phyloP scores from a whole-genome alignment of 2,888 invertebrate genomes.

The Zhuqinia jingwanae region DNA sequence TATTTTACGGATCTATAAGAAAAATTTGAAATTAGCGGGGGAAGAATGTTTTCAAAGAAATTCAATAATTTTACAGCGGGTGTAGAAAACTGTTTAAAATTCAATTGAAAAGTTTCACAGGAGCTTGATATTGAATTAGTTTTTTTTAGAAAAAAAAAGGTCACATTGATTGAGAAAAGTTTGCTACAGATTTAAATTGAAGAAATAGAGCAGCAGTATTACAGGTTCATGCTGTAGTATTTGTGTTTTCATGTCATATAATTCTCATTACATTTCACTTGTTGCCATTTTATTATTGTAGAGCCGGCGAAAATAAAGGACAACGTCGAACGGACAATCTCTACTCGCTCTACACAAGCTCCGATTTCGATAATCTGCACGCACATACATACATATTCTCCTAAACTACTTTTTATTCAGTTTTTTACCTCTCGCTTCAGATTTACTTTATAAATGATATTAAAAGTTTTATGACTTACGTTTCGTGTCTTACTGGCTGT shows the following conservation, averaged over 20 bases:
- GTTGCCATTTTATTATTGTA: background rate
- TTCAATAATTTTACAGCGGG: no score
- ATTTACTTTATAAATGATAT: background rate
- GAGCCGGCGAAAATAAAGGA: background rate
- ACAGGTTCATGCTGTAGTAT: background rate
- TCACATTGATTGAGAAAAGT: constrained; percentile 8
- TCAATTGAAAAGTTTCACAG: background rate
- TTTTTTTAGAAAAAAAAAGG: no score
- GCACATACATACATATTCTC: no score
- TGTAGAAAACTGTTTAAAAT: background rate
- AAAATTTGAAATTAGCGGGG: no score
- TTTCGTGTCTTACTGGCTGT: background rate
- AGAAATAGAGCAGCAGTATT: background rate
- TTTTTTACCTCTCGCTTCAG: no score
- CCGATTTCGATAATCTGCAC: no score
- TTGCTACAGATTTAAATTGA: background rate
- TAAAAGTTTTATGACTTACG: background rate
- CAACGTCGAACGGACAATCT: background rate
- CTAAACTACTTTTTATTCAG: no score
- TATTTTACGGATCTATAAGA: no score
- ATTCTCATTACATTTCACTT: background rate
- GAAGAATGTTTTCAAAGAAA: no score
- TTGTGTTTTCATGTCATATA: background rate
- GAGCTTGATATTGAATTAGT: background rate
- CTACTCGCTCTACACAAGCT: no score